A percentile compares a stretch with the other conserved stretches of the same genome.
Evolutionary conservation across 2,888 invertebrate species (phyloP).

Genomic region (Noctua pronuba): DNA sequence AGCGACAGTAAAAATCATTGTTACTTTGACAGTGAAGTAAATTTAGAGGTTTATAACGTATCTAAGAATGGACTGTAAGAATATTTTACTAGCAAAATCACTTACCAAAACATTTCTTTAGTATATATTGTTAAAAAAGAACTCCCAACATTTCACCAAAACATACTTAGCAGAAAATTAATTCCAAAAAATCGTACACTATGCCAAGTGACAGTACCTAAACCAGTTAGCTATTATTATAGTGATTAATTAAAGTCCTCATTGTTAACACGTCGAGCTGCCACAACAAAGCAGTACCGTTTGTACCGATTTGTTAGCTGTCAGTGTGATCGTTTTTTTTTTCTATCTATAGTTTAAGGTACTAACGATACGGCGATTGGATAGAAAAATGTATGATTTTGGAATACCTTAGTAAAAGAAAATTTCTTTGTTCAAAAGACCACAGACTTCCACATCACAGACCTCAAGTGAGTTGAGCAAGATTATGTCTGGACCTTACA

Average conservation of each 20-base stretch:
- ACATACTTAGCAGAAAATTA: constrained; percentile 37
- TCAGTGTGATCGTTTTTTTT: constrained; percentile 59
- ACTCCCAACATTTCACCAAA: not conserved
- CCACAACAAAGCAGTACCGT: constrained; percentile 74
- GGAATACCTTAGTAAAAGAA: not conserved
- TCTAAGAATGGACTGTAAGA: not conserved
- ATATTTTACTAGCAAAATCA: constrained; percentile 1
- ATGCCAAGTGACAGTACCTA: constrained; percentile 44
- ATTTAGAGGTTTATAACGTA: not conserved
- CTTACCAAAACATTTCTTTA: not conserved
- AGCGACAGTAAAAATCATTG: not conserved
- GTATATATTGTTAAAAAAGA: not conserved
- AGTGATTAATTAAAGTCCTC: constrained; percentile 78
- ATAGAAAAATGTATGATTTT: constrained; percentile 62
- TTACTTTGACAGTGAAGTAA: not conserved
- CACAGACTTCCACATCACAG: too few relatives aligned
- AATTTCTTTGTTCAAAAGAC: too few relatives aligned
- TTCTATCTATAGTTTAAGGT: constrained; percentile 65
- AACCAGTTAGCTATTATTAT: constrained; percentile 23
- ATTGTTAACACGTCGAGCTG: constrained; percentile 77
- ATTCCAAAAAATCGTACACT: constrained; percentile 37
- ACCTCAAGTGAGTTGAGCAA: too few relatives aligned
- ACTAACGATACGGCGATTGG: constrained; percentile 66
- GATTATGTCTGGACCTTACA: too few relatives aligned
- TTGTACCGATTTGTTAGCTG: constrained; percentile 76